A percentile compares a stretch with the other conserved stretches of the same genome.
These are phyloP conservation scores for Branchipolynoe longqiensis DNA, from an alignment of 2,888 invertebrate genomes.

Conservation along the genomic window DNA sequence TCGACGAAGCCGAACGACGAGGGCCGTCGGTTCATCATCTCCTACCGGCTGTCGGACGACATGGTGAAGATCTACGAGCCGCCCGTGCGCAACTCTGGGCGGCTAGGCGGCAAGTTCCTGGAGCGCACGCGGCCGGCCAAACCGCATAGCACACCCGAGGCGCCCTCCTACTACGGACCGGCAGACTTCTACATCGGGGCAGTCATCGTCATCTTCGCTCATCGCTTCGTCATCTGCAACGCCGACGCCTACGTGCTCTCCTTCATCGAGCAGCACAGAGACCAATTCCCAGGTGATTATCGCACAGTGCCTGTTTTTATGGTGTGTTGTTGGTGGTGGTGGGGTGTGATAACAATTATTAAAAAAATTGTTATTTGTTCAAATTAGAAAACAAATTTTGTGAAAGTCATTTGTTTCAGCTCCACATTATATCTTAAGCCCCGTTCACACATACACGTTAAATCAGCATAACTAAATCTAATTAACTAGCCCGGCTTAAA, in stretches of 20 bases:
- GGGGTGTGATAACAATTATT: too few relatives aligned
- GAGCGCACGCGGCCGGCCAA: conserved; percentile 86
- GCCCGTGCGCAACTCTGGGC: conserved; percentile 84
- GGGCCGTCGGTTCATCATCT: conserved; percentile 88
- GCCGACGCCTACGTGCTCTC: conserved; percentile 93
- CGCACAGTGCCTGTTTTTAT: too few relatives aligned
- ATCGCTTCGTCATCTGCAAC: conserved; percentile 89
- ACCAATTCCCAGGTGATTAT: conserved; percentile 81
- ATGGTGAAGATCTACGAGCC: conserved; percentile 89
- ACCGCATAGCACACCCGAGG: conserved; percentile 85
- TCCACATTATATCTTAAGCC: too few relatives aligned
- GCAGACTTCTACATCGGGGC: conserved; percentile 91
- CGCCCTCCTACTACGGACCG: conserved; percentile 89
- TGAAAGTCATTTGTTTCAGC: too few relatives aligned
- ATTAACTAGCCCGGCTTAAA: too few relatives aligned
- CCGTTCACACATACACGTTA: too few relatives aligned
- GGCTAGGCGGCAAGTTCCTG: conserved; percentile 89
- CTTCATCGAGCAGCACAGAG: conserved; percentile 83
- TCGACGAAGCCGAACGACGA: conserved; percentile 90
- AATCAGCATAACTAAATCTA: too few relatives aligned
- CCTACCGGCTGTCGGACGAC: conserved; percentile 89
- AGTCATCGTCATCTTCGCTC: conserved; percentile 87
- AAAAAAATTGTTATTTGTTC: too few relatives aligned
- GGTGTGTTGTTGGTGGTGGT: too few relatives aligned
- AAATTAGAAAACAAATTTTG: too few relatives aligned